phyloP scores from a whole-genome alignment of 2,797 vertebrate genomes.

The Remorina albescens region DNA sequence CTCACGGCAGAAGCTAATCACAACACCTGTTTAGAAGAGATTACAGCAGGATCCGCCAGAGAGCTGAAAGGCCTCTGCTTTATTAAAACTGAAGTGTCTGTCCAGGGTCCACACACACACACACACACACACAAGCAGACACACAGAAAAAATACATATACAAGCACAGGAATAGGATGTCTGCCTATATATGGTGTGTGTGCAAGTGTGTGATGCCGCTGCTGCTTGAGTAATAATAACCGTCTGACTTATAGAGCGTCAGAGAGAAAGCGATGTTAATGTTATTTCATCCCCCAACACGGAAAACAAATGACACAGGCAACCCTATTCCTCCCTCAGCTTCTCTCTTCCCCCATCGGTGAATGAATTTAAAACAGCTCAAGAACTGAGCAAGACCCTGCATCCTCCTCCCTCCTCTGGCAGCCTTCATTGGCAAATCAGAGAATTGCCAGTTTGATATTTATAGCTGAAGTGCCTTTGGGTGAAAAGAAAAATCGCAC shows the following conservation, averaged over 20 bases:
- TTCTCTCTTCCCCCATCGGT: conserved; percentile 51
- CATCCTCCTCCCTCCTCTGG: conserved; percentile 65
- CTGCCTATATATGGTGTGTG: conserved; percentile 17
- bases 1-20: conserved; percentile 70
- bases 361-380: conserved; percentile 77
- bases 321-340: conserved; percentile 53
- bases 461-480: conserved; percentile 81
- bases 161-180: not conserved
- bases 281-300: conserved; percentile 74
- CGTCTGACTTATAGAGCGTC: conserved; percentile 71
- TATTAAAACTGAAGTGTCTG: conserved; percentile 72
- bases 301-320: conserved; percentile 76
- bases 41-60: conserved; percentile 71
- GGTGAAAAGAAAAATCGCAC: conserved; percentile 60
- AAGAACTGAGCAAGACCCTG: conserved; percentile 63
- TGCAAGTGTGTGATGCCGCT: conserved; percentile 27
- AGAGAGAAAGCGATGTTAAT: conserved; percentile 79
- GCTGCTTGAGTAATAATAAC: conserved; percentile 66
- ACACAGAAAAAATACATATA: not conserved
- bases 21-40: conserved; percentile 80
- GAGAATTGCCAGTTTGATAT: conserved; percentile 82
- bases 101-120: conserved; percentile 42
- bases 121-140: conserved; percentile 11
- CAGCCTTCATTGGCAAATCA: conserved; percentile 81
- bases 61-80: conserved; percentile 65